Evolutionary conservation across 2,797 vertebrate genomes (phyloP), one percentile per base, ranked within the genome.

Genomic region (Enteromius afrohamiltoni): DNA sequence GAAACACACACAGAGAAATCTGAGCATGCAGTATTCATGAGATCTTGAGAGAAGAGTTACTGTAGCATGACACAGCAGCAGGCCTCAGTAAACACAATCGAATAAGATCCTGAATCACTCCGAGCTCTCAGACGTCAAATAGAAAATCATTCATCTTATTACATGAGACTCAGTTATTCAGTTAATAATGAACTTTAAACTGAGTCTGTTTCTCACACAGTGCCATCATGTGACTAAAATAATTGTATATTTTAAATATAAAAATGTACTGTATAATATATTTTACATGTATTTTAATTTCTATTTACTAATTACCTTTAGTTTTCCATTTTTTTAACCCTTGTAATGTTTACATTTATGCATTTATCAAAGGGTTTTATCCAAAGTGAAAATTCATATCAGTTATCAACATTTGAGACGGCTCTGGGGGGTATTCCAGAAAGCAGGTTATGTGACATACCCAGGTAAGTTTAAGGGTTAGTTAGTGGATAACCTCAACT

Each of bases 1-100:
- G 87, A 37, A 91, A 79, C 40, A 81, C 79, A 77, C 29, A 83
- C 74, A 86, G 47, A 78, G 31, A 10, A 51, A 9, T 9, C 17
- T 80, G 67, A 1, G 21, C 23, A 31, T 45, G 23, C 53, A 31
- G n/a, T 11, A 70, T 42, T 80, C 16, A 55, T 80, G 78, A 80
- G 49, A 58, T 70, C 51, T 58, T 70, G 79, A 70, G 49, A 58
- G 34, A 70, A 37, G 11, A 67, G 19, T 13, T 21, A 13, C 7
- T 26, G 65, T 40, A 19, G 37, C 51, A 37, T 71, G 49, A 69
- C 5, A 40, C 29, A 69, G 19, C 23, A 3, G 1, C 49, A 80
- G 2, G 67, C 65, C 29, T 45, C 65, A 70, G 67, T 10, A 14
- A 80, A 80, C 65, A 23, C 16, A 55, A 26, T 67, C 77, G 49